Conservation (phyloP, 2,888 invertebrate genomes). For the Ornithoptera alexandrae region DNA sequence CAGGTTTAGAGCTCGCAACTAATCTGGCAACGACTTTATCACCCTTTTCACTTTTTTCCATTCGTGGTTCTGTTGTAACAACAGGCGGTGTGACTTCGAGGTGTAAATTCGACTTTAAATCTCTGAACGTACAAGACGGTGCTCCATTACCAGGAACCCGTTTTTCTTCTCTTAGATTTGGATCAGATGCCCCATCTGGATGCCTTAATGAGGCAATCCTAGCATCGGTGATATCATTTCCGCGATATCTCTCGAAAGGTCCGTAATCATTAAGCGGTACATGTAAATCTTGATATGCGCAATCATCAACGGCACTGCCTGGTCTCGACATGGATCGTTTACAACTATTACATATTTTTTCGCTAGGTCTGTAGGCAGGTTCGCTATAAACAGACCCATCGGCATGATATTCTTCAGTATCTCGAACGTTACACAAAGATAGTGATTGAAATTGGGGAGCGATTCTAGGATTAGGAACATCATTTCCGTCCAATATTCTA, state of each 20-base stretch:
- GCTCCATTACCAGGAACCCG: slow-evolving; percentile 83
- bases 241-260: slow-evolving; percentile 84
- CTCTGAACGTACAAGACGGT: slow-evolving; percentile 81
- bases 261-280: slow-evolving; percentile 75
- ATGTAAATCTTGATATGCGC: slow-evolving; percentile 80
- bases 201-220: slow-evolving; percentile 88
- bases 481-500: slow-evolving; percentile 84
- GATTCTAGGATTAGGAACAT: slow-evolving; percentile 76
- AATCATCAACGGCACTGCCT: slow-evolving; percentile 84
- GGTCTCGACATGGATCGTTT: slow-evolving; percentile 85
- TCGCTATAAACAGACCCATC: slow-evolving; percentile 93
- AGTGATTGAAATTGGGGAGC: slow-evolving; percentile 85
- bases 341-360: slow-evolving; percentile 88
- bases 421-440: slow-evolving; percentile 85
- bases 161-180: slow-evolving; percentile 88
- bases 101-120: slow-evolving; percentile 74
- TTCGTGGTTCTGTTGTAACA: slow-evolving; percentile 80
- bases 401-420: slow-evolving; percentile 82
- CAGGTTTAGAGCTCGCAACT: slow-evolving; percentile 83
- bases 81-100: slow-evolving; percentile 77
- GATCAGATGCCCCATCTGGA: slow-evolving; percentile 96
- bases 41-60: slow-evolving; percentile 82
- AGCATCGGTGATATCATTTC: slow-evolving; percentile 74
- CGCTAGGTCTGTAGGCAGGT: slow-evolving; percentile 87
- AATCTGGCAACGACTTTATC: slow-evolving; percentile 84